A percentile compares a stretch with the other conserved stretches of the same genome.
phyloP scores from a whole-genome alignment of 92 coral and sea anemone species.

The Actinostola sp. region DNA sequence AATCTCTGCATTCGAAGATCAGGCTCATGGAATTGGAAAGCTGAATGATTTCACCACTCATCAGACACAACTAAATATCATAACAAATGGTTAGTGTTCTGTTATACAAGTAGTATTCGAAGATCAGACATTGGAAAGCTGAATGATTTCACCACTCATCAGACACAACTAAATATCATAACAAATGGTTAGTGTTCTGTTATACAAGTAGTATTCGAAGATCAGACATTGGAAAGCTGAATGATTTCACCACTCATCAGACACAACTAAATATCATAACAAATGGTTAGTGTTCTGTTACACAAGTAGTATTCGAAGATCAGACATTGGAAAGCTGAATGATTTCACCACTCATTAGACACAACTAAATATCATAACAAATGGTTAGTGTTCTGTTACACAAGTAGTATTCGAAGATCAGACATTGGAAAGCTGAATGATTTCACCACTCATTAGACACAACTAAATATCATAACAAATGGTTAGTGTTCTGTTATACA shows the following conservation, averaged over 20 bases:
- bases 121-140: slow-evolving; percentile 80
- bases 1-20: slow-evolving; percentile 96
- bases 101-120: not conserved
- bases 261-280: slow-evolving; percentile 62
- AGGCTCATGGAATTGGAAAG: slow-evolving; percentile 97
- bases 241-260: slow-evolving; percentile 99
- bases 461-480: too few species aligned
- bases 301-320: not conserved
- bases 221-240: slow-evolving; percentile 88
- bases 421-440: too few species aligned
- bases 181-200: not conserved
- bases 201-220: not conserved
- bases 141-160: slow-evolving; percentile 99
- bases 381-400: not conserved
- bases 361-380: slow-evolving; percentile 50
- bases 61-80: slow-evolving; percentile 76
- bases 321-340: slow-evolving; percentile 96
- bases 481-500: too few species aligned
- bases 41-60: slow-evolving; percentile 99
- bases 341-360: slow-evolving; percentile 99
- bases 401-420: not conserved
- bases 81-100: not conserved
- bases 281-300: not conserved
- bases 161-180: slow-evolving; percentile 70
- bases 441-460: too few species aligned